Conservation (phyloP, 2,797 vertebrate genomes). For the Parambassis ranga region DNA sequence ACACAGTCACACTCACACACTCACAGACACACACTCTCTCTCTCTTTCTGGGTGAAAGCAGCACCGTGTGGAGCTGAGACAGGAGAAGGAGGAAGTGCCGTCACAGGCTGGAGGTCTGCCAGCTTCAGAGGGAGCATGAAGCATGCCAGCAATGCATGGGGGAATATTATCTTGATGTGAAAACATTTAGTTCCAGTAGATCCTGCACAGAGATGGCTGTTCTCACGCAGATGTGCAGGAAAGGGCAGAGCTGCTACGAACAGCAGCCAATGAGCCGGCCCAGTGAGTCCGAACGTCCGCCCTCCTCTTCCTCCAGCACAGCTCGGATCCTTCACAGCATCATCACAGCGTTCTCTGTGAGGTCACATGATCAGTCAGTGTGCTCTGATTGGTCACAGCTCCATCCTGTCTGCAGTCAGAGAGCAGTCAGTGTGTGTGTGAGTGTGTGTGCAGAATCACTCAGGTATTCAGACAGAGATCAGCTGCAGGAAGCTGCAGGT, state of each 20-base stretch:
- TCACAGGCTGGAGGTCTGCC: conserved; percentile 56
- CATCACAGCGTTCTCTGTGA: no score
- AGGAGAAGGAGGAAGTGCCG: conserved; percentile 52
- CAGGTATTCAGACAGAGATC: no score
- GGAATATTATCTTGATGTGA: conserved; percentile 80
- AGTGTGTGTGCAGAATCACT: no score
- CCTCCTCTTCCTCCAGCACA: conserved; percentile 27
- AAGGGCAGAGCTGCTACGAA: conserved; percentile 38
- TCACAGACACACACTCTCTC: no score
- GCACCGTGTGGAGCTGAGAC: neutral
- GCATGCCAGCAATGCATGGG: conserved; percentile 74
- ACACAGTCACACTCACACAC: no score
- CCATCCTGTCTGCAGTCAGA: no score
- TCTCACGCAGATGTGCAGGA: conserved; percentile 77
- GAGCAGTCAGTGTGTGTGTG: no score
- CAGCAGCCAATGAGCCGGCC: conserved; percentile 39
- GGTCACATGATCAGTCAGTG: no score
- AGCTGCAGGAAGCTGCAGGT: no score
- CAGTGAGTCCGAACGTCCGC: conserved; percentile 11
- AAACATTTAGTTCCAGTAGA: conserved; percentile 81
- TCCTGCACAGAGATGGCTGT: conserved; percentile 72
- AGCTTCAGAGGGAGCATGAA: conserved; percentile 52
- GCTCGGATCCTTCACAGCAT: no score
- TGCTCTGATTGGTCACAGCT: no score
- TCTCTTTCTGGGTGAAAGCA: neutral